phyloP scores from a whole-genome alignment of 2,888 invertebrate species.

The Xestia c-nigrum region DNA sequence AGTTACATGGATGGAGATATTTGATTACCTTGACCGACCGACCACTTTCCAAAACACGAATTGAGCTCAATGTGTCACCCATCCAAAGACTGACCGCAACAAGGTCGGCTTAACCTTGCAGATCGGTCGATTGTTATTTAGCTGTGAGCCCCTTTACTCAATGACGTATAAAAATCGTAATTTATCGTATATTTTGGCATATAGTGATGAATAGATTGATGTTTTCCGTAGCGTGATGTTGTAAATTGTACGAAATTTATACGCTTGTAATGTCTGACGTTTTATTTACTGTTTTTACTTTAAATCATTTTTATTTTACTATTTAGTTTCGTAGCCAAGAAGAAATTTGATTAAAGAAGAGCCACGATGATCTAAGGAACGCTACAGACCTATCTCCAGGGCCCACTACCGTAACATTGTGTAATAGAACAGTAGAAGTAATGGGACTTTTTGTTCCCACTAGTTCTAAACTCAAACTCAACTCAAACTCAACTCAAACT shows the following conservation, averaged over 20 bases:
- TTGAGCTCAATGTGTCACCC: slow-evolving; percentile 15
- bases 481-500: too few relatives aligned
- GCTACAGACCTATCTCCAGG: not conserved
- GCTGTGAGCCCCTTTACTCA: slow-evolving; percentile 8
- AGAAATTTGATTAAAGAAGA: not conserved
- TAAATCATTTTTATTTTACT: slow-evolving; percentile 41
- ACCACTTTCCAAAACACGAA: slow-evolving; percentile 7
- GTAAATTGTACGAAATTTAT: slow-evolving; percentile 55
- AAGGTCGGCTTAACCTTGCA: slow-evolving; percentile 38
- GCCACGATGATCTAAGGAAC: not conserved
- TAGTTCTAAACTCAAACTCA: too few relatives aligned
- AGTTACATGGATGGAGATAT: not conserved
- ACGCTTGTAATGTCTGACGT: slow-evolving; percentile 29
- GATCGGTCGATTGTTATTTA: slow-evolving; percentile 8
- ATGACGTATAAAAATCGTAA: slow-evolving; percentile 32
- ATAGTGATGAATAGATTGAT: slow-evolving; percentile 57
- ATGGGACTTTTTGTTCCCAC: too few relatives aligned
- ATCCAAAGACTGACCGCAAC: slow-evolving; percentile 6
- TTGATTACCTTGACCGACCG: slow-evolving; percentile 4
- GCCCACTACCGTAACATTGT: too few relatives aligned
- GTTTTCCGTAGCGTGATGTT: slow-evolving; percentile 42
- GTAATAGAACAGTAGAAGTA: too few relatives aligned
- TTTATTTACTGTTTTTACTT: slow-evolving; percentile 40
- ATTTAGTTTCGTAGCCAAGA: not conserved
- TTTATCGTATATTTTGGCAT: slow-evolving; percentile 57